These are phyloP conservation scores for Apistogramma diplotaenia DNA, from an alignment of 2,113 vertebrate genomes.

Conservation along the genomic window DNA sequence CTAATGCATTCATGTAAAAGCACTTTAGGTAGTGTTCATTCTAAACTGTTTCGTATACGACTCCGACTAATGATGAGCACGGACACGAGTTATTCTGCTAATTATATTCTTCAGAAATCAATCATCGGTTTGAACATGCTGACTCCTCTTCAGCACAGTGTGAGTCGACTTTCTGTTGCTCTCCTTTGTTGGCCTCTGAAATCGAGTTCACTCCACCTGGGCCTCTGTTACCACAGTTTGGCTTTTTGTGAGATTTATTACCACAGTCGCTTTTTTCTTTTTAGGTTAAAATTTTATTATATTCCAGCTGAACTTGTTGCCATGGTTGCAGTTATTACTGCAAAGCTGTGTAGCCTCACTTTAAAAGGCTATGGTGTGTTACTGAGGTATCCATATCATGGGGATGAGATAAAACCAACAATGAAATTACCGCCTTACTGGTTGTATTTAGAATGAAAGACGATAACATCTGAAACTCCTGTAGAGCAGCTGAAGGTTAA, in stretches of 20 bases:
- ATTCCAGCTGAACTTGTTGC: background rate
- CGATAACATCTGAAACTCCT: background rate
- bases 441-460: background rate
- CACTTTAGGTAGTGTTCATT: too few species aligned
- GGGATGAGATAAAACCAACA: too few species aligned
- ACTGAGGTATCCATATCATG: background rate
- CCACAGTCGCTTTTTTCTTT: too few species aligned
- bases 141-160: too few species aligned
- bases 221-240: background rate
- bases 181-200: too few species aligned
- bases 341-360: background rate
- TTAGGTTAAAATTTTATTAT: background rate
- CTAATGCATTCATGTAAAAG: too few species aligned
- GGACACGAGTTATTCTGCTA: too few species aligned
- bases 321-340: background rate
- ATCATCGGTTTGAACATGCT: too few species aligned
- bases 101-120: too few species aligned
- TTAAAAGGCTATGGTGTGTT: background rate
- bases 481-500: background rate
- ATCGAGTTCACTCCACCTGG: background rate
- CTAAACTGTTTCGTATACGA: too few species aligned
- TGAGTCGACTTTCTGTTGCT: too few species aligned
- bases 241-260: background rate
- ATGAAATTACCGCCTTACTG: background rate
- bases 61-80: too few species aligned